A percentile compares a stretch with the other conserved stretches of the same genome.
These are phyloP conservation scores for Adela reaumurella DNA, from an alignment of 2,888 invertebrate genomes.

Conservation along the genomic window DNA sequence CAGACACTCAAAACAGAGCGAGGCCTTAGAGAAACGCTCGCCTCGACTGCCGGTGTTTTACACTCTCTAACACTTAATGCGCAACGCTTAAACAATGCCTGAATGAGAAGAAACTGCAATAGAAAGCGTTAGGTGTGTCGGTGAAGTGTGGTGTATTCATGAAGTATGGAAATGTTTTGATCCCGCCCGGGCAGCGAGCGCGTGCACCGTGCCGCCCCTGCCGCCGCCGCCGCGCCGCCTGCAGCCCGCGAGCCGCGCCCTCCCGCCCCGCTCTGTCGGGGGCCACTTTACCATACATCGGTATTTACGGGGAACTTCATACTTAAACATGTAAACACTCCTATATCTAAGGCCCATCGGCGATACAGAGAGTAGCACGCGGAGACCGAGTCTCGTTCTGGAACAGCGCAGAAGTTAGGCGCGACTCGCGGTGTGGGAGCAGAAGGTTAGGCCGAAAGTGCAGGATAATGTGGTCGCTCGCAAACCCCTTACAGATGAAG, in stretches of 20 bases:
- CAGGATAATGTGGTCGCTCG: constrained; percentile 56
- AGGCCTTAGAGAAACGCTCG: too few species aligned
- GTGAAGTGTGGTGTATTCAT: constrained; percentile 41
- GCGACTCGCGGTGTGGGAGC: constrained; percentile 49
- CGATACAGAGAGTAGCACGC: too few species aligned
- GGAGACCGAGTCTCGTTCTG: neutral
- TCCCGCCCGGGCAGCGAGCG: constrained; percentile 51
- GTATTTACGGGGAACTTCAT: constrained; percentile 56
- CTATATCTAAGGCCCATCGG: neutral
- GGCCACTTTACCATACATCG: constrained; percentile 51
- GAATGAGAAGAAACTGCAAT: constrained; percentile 52
- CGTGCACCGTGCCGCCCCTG: constrained; percentile 17
- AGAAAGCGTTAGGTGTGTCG: constrained; percentile 32
- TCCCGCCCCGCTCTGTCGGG: constrained; percentile 40
- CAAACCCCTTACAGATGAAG: constrained; percentile 54
- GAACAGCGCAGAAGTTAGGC: constrained; percentile 18
- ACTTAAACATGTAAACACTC: constrained; percentile 40
- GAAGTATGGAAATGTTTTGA: constrained; percentile 57
- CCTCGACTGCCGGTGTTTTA: too few species aligned
- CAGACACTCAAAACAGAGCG: too few species aligned
- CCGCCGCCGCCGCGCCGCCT: constrained; percentile 14
- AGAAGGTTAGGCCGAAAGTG: constrained; percentile 39
- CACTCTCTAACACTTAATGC: too few species aligned
- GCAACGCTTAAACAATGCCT: too few species aligned
- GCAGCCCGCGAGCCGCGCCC: constrained; percentile 37